Evolutionary conservation across 2,113 vertebrate species (phyloP).

Genomic region (Galemys pyrenaicus): DNA sequence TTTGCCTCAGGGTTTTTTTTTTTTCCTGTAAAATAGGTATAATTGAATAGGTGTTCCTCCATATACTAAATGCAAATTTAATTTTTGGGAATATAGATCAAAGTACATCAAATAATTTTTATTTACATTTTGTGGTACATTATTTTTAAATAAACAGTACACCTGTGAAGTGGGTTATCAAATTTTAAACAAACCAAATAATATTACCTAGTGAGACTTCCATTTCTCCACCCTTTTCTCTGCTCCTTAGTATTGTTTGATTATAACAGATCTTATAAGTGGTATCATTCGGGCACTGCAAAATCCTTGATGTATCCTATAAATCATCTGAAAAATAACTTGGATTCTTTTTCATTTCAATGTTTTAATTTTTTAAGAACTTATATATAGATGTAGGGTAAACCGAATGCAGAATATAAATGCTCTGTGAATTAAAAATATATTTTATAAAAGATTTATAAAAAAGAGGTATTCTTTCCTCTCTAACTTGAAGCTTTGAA

Average conservation of each 20-base stretch:
- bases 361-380: not conserved
- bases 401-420: not conserved
- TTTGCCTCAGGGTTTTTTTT: not conserved
- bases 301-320: not conserved
- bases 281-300: not conserved
- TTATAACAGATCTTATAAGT: not conserved
- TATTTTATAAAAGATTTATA: constrained; percentile 13
- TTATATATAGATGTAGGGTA: not conserved
- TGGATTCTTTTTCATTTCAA: not conserved
- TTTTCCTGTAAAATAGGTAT: not conserved
- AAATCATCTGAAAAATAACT: constrained; percentile 16
- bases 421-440: not conserved
- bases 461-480: not conserved
- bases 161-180: not conserved
- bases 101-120: not conserved
- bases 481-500: not conserved
- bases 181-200: not conserved
- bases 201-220: not conserved
- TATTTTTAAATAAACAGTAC: not conserved
- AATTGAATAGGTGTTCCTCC: not conserved
- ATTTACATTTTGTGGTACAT: not conserved
- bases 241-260: not conserved
- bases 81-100: not conserved
- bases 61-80: not conserved
- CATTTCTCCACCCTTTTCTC: not conserved